Conservation (phyloP, 2,888 invertebrate species). For the Habrosyne pyritoides region DNA sequence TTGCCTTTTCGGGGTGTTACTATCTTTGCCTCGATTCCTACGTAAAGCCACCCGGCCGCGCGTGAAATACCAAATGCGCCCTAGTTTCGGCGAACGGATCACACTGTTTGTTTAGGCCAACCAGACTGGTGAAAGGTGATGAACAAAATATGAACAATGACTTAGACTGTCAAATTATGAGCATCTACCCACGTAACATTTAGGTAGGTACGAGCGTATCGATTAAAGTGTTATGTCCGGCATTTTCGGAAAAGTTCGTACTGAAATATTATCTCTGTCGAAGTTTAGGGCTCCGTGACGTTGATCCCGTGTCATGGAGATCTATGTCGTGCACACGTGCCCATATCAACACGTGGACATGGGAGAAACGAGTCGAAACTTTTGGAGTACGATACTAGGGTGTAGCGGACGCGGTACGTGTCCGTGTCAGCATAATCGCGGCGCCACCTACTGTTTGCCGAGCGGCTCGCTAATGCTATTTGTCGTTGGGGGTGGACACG, state of each 20-base stretch:
- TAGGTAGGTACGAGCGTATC: conserved; percentile 46
- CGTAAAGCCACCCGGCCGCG: conserved; percentile 75
- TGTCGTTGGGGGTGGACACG: conserved; percentile 67
- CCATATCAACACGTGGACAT: conserved; percentile 55
- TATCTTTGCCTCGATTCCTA: conserved; percentile 77
- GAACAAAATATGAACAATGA: conserved; percentile 72
- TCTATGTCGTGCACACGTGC: conserved; percentile 50
- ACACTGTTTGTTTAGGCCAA: conserved; percentile 78
- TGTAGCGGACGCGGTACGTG: conserved; percentile 39
- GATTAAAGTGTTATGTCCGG: conserved; percentile 44
- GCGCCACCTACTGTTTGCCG: conserved; percentile 70
- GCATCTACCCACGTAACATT: conserved; percentile 42
- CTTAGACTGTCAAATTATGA: conserved; percentile 56
- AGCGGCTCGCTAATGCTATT: conserved; percentile 76
- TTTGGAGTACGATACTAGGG: conserved; percentile 43
- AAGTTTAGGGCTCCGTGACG: conserved; percentile 45
- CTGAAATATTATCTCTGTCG: conserved; percentile 32
- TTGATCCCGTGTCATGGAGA: conserved; percentile 53
- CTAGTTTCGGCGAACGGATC: conserved; percentile 76
- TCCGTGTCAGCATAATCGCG: conserved; percentile 67
- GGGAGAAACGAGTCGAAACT: conserved; percentile 50
- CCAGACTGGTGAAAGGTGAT: conserved; percentile 67
- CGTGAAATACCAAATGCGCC: conserved; percentile 82
- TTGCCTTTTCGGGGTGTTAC: conserved; percentile 78
- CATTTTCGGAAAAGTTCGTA: conserved; percentile 28